Base-by-base conservation (phyloP, 2,888 invertebrate species). In the Frankliniella intonsa region DNA sequence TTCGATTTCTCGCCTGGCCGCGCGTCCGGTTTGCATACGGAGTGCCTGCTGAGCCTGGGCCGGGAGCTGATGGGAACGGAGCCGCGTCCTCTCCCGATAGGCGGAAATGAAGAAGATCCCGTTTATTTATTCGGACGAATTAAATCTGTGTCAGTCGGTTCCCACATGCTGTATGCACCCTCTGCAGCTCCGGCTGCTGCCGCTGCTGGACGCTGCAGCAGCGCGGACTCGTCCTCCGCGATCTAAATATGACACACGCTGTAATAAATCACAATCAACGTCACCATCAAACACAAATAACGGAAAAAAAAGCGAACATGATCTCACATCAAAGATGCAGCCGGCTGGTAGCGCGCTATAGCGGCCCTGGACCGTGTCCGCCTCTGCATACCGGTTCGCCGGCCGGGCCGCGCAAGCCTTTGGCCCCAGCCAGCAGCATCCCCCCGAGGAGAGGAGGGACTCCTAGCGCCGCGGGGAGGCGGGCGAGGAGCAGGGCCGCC, bases 191-290 rank as follows among this genome's bases (percentile, higher is more conserved):
- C 62, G 14, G 17, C 38, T 38, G 38, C 38, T 38, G 38, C 38
- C 3, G 38, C 38, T 38, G 62, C 62, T 17, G 62, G 62, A 62
- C 62, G 38, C 38, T 55, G 55, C 55, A 11, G 55, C 55, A 11
- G 19, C 55, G 38, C 19, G 55, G 55, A 76, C 69, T 76, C 69
- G 25, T 62, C 17, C 62, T 55, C 55, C 55, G n/a, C 22, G 69
- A 76, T 76, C 69, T 76, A 76, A 76, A 76, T 76, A 76, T 76
- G 69, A 76, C 69, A 76, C 69, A 76, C 22, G 22, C 69, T 22
- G 69, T 76, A 25, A 76, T 76, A 76, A 76, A 76, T 76, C 69
- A 76, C 69, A 76, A 76, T 76, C 69, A 76, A 76, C 69, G 69
- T 76, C 69, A 76, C 12, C 69, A 25, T 76, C 69, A 76, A 76